These are phyloP conservation scores for Eudasyphora cyanicolor DNA, from an alignment of 2,888 invertebrate genomes.

Conservation along the genomic window DNA sequence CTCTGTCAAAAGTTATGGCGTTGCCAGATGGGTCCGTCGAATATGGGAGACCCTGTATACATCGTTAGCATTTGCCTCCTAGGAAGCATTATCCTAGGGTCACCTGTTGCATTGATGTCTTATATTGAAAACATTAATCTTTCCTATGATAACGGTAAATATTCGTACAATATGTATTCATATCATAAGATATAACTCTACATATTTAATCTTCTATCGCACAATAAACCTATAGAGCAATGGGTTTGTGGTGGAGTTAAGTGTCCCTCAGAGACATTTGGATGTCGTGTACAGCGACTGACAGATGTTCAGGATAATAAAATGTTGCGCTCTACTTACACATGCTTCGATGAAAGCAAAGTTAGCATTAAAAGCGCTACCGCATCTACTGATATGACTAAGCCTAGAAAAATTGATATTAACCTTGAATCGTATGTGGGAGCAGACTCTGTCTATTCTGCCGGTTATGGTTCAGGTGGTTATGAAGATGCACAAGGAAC, in stretches of 20 bases:
- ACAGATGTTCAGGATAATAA: not conserved
- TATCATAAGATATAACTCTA: not conserved
- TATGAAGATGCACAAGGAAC: slow-evolving; percentile 38
- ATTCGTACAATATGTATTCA: not conserved
- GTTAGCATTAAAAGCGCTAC: not conserved
- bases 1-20: no score
- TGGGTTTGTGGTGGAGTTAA: slow-evolving; percentile 48
- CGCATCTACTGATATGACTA: not conserved
- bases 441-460: slow-evolving; percentile 34
- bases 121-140: slow-evolving; percentile 26
- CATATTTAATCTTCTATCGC: not conserved
- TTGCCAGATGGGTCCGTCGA: no score
- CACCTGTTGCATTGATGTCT: not conserved
- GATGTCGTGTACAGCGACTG: slow-evolving; percentile 36
- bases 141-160: slow-evolving; percentile 37
- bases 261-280: slow-evolving; percentile 42
- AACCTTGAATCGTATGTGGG: slow-evolving; percentile 34
- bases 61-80: not conserved
- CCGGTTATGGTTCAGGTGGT: slow-evolving; percentile 37
- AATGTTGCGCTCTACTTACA: not conserved
- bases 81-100: not conserved
- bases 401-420: slow-evolving; percentile 22
- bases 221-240: not conserved
- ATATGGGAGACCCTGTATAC: no score
- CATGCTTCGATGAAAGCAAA: slow-evolving; percentile 38